Evolutionary conservation across 2,888 invertebrate genomes (phyloP).

Genomic region (Boloria euphrosyne): DNA sequence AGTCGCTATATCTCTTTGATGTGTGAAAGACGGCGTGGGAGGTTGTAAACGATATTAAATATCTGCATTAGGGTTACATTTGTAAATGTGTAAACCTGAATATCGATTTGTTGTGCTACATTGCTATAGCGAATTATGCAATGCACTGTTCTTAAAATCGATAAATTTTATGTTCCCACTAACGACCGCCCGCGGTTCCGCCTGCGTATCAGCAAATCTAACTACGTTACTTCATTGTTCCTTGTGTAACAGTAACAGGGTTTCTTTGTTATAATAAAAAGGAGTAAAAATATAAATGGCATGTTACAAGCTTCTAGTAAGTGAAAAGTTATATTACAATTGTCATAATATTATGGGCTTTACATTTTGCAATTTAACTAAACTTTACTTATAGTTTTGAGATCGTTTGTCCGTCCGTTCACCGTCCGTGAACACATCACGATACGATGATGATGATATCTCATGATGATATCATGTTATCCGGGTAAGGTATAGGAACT

Average conservation of each 20-base stretch:
- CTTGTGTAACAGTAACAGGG: slow-evolving; percentile 28
- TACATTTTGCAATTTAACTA: no score
- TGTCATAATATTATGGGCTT: no score
- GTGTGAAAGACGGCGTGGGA: slow-evolving; percentile 67
- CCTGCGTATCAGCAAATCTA: slow-evolving; percentile 44
- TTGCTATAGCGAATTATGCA: slow-evolving; percentile 48
- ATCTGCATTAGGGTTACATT: slow-evolving; percentile 70
- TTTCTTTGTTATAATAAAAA: neutral
- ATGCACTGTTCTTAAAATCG: slow-evolving; percentile 40
- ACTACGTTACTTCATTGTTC: slow-evolving; percentile 28
- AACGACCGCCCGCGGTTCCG: slow-evolving; percentile 46
- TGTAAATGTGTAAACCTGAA: slow-evolving; percentile 55
- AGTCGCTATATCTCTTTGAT: slow-evolving; percentile 45
- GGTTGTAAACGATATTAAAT: slow-evolving; percentile 74
- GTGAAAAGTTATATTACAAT: no score
- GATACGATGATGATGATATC: no score
- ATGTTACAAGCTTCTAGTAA: no score
- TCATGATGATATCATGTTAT: no score
- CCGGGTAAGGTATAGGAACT: no score
- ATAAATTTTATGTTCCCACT: slow-evolving; percentile 44
- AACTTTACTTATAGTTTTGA: no score
- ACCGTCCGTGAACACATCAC: no score
- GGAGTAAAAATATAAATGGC: neutral
- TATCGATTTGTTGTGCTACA: slow-evolving; percentile 61
- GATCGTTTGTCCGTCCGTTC: no score